Conservation (phyloP, 2,797 vertebrate genomes). For the Danio jaintianensis region DNA sequence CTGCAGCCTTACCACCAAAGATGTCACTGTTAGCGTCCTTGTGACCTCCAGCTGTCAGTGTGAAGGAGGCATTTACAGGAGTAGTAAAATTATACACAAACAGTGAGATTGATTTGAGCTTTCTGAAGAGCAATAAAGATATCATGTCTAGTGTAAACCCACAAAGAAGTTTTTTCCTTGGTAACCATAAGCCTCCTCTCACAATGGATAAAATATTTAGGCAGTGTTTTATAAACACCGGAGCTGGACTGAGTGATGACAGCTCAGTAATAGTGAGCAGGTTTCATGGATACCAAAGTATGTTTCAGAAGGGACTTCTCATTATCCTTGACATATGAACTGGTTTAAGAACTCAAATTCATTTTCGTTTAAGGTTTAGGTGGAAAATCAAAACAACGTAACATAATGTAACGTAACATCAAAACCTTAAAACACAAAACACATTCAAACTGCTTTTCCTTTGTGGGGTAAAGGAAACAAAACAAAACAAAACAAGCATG, state of each 20-base stretch:
- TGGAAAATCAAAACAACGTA: background rate
- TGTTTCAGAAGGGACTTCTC: background rate
- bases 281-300: background rate
- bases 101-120: background rate
- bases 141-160: conserved; percentile 21
- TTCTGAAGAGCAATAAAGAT: background rate
- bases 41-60: background rate
- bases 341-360: background rate
- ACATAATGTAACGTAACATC: too few relatives aligned
- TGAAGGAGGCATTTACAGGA: background rate
- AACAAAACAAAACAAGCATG: too few relatives aligned
- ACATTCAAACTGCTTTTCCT: too few relatives aligned
- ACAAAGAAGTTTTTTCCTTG: conserved; percentile 1
- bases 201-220: conserved; percentile 49
- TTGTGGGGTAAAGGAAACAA: too few relatives aligned
- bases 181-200: conserved; percentile 23
- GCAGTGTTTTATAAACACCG: conserved; percentile 39
- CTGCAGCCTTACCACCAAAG: background rate
- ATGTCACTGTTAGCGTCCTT: background rate
- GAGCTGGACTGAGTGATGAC: background rate
- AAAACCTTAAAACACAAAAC: too few relatives aligned
- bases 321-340: background rate
- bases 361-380: too few relatives aligned
- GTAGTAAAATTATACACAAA: conserved; percentile 1
- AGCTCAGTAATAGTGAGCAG: conserved; percentile 10